Percentiles rank a stretch among this genome's conserved stretches.
Conservation (phyloP, 2,888 invertebrate species). For the Nasonovia ribisnigri region DNA sequence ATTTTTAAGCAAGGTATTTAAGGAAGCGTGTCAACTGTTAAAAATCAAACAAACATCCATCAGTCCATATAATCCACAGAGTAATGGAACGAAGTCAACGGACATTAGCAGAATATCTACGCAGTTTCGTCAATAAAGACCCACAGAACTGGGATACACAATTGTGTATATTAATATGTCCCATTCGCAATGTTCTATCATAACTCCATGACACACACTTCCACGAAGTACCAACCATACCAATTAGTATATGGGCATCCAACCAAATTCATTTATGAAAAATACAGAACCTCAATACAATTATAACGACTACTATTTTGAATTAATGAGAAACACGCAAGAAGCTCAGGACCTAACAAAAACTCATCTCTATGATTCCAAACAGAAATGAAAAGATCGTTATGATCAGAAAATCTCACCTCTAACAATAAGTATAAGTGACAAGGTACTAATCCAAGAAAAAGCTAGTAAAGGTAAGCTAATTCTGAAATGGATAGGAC, state of each 20-base stretch:
- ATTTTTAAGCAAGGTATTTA: background rate
- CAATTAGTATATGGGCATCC: no score
- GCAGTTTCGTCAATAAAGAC: background rate
- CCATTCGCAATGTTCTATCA: constrained; percentile 3
- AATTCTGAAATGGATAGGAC: background rate
- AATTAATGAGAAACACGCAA: background rate
- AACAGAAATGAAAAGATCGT: background rate
- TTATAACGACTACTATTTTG: background rate
- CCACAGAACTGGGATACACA: background rate
- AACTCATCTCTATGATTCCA: background rate
- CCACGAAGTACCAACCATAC: no score
- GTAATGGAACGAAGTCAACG: background rate
- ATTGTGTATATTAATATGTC: no score
- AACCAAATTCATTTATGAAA: no score
- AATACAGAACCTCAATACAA: no score
- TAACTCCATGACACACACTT: no score
- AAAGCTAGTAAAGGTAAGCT: background rate
- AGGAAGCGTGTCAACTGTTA: constrained; percentile 1
- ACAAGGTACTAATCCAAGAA: background rate
- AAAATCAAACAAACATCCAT: background rate
- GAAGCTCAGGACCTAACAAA: background rate
- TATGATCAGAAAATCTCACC: no score
- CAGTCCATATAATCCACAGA: background rate
- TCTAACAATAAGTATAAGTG: background rate
- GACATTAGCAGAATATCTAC: background rate